Base-by-base conservation (phyloP, 2,113 vertebrate species). In the Azemiops feae region DNA sequence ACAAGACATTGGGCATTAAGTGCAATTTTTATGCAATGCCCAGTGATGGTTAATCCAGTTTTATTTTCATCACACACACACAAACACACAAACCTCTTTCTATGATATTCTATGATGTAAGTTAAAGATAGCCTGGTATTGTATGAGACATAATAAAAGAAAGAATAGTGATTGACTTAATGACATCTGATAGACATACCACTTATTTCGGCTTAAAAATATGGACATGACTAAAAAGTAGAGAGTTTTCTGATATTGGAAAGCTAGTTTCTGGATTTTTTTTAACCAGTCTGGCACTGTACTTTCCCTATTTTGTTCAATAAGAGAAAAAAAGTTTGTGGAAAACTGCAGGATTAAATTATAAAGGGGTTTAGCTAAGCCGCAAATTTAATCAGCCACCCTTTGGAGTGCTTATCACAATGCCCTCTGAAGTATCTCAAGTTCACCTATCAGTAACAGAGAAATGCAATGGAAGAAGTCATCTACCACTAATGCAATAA, bases 391-490 rank as follows among this genome's bases (percentile, higher is more conserved):
- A 93, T 94, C 54, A 89, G 87, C 39, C 43, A 91, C 34, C 23
- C 25, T 94, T 0, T 1, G 91, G 74, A 88, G 7, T 87, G n/a
- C 39, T 92, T 93, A 54, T 64, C 27, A 93, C 5, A 94, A 92
- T 16, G 64, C 23, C 1, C 50, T 91, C 50, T 92, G 92, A 88
- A 88, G 47, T 85, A 0, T 81, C 88, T 90, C 20, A 87, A 25
- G n/a, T 92, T 47, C 16, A 89, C 89, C 30, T n/a, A 54, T 25
- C 60, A 45, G 50, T 95, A 93, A 85, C 1, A 14, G 92, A 95
- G 22, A 90, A 95, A 93, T 85, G 91, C 47, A 93, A n/a, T 2
- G 4, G 88, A 60, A 93, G 88, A 10, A 94, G 93, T 95, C 1
- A 50, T 8, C 89, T 93, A 23, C 43, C 92, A 87, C 25, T 85